Evolutionary conservation across 2,797 vertebrate genomes (phyloP).

Genomic region (Allobates femoralis): DNA sequence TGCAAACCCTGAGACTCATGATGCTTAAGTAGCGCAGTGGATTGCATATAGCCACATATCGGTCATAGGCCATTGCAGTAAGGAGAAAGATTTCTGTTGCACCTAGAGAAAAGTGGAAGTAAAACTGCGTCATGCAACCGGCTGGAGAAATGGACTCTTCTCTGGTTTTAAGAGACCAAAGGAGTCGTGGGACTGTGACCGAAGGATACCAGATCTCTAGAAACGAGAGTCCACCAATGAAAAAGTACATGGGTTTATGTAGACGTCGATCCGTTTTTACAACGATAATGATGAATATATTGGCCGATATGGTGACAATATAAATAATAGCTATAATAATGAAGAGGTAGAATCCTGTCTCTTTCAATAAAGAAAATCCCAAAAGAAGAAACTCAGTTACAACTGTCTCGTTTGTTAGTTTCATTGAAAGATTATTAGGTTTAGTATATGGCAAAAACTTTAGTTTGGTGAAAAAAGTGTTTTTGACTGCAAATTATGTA

Average conservation of each 20-base stretch:
- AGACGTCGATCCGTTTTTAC: not conserved
- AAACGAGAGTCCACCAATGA: conserved; percentile 39
- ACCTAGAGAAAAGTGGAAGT: conserved; percentile 45
- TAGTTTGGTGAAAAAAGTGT: too few species aligned
- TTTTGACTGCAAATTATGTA: too few species aligned
- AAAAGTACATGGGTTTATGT: conserved; percentile 48
- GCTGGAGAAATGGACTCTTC: conserved; percentile 7
- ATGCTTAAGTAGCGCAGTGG: conserved; percentile 59
- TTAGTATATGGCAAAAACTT: not conserved
- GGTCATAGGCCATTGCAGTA: conserved; percentile 48
- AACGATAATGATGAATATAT: conserved; percentile 31
- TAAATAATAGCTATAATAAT: conserved; percentile 25
- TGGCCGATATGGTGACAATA: conserved; percentile 23
- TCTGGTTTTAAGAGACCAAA: conserved; percentile 25
- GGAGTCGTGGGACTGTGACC: conserved; percentile 39
- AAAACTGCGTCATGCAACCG: conserved; percentile 47
- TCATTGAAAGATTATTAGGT: not conserved
- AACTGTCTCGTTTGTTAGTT: not conserved
- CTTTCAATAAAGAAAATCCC: conserved; percentile 16
- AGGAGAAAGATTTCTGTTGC: conserved; percentile 32
- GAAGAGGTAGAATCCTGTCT: not conserved
- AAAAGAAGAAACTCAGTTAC: conserved; percentile 36
- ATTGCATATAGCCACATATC: conserved; percentile 63
- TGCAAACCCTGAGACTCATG: conserved; percentile 40
- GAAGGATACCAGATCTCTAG: conserved; percentile 51